phyloP scores from a whole-genome alignment of 2,797 vertebrate genomes.

The Brachymystax lenok region DNA sequence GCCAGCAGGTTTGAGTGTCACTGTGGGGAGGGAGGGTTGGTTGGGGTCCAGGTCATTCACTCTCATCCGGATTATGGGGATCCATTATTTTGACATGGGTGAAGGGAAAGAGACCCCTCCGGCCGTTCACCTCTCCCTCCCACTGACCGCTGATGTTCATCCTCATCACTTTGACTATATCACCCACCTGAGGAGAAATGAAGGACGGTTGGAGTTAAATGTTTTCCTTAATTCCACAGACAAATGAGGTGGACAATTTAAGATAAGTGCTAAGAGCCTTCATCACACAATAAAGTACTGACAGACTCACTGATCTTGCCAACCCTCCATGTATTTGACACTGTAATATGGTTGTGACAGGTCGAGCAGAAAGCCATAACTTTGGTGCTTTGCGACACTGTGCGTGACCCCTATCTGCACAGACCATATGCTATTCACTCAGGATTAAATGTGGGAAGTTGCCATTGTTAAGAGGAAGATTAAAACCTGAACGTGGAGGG shows the following conservation, averaged over 20 bases:
- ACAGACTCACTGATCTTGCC: neutral
- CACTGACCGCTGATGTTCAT: constrained; percentile 99
- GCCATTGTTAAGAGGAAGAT: constrained; percentile 17
- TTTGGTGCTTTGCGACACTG: constrained; percentile 26
- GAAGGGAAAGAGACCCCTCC: constrained; percentile 95
- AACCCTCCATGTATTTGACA: neutral
- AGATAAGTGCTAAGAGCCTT: neutral
- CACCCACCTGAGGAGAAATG: constrained; percentile 83
- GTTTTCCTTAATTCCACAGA: no score
- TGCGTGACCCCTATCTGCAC: constrained; percentile 53
- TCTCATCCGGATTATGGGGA: constrained; percentile 93
- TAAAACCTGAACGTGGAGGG: constrained; percentile 18
- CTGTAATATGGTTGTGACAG: neutral
- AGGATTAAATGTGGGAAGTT: constrained; percentile 47
- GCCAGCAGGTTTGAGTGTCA: constrained; percentile 52
- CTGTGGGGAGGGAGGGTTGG: constrained; percentile 14
- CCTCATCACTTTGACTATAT: constrained; percentile 92
- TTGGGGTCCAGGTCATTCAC: constrained; percentile 79
- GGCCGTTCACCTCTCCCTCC: constrained; percentile 97
- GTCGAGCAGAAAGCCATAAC: neutral
- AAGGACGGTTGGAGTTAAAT: neutral
- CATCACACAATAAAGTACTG: neutral
- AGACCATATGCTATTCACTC: constrained; percentile 53
- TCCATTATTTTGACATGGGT: constrained; percentile 97
- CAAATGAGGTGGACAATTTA: no score